These are phyloP conservation scores for Leucoptera coffeella DNA, from an alignment of 2,888 invertebrate genomes.

Conservation along the genomic window DNA sequence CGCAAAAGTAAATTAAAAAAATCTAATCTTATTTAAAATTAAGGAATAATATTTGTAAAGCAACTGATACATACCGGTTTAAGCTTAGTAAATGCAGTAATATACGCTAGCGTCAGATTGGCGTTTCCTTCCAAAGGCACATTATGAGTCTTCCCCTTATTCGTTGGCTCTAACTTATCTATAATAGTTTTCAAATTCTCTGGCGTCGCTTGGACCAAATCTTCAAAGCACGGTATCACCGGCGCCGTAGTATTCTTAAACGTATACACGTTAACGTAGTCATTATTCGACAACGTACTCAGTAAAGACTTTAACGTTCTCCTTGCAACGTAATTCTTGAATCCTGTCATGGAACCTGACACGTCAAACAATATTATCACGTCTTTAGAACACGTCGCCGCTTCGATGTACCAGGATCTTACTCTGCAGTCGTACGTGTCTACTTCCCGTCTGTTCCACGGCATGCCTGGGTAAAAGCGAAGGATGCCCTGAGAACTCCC, in stretches of 20 bases:
- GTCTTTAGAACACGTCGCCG: constrained; percentile 96
- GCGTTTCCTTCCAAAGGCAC: constrained; percentile 74
- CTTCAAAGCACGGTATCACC: constrained; percentile 79
- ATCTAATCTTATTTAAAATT: too few species aligned
- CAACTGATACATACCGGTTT: constrained; percentile 62
- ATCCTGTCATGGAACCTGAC: constrained; percentile 95
- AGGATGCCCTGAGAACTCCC: constrained; percentile 91
- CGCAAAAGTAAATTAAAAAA: too few species aligned
- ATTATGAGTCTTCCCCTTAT: constrained; percentile 25
- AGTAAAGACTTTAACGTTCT: constrained; percentile 84
- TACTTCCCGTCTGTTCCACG: constrained; percentile 52
- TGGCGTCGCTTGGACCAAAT: constrained; percentile 82
- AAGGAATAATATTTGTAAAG: too few species aligned
- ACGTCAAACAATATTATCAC: constrained; percentile 91
- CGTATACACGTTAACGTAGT: constrained; percentile 89
- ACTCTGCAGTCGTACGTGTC: constrained; percentile 92
- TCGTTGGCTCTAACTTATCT: constrained; percentile 52
- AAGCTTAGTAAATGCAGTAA: constrained; percentile 76
- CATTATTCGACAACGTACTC: constrained; percentile 95
- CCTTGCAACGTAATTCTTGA: constrained; percentile 69
- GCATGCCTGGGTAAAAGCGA: constrained; percentile 82
- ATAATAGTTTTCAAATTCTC: constrained; percentile 76
- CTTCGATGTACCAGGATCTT: constrained; percentile 94
- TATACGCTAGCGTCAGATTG: constrained; percentile 76
- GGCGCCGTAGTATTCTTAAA: constrained; percentile 68